Conservation (phyloP, 2,888 invertebrate species). For the Hypselothyrea guttata region DNA sequence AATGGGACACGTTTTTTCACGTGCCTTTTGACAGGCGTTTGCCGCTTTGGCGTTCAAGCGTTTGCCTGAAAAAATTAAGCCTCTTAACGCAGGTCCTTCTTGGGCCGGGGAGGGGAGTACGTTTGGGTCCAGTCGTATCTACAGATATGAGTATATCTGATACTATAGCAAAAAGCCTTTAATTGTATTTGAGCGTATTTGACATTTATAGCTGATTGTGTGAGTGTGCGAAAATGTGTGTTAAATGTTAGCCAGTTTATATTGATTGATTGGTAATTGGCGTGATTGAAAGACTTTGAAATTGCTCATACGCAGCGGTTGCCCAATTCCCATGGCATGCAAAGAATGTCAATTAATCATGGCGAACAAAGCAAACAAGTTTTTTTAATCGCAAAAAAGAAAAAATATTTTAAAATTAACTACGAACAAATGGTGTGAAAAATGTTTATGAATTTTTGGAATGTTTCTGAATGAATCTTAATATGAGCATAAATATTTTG, state of each 20-base stretch:
- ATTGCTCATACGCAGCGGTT: constrained; percentile 20
- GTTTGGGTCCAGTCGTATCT: not conserved
- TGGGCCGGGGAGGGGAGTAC: too few species aligned
- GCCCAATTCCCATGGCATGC: not conserved
- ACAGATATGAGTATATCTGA: too few species aligned
- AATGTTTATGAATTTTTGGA: too few species aligned
- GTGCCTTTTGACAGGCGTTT: constrained; percentile 68
- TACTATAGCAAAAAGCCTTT: constrained; percentile 43
- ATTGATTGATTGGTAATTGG: constrained; percentile 65
- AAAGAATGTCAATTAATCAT: constrained; percentile 16
- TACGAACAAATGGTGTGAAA: too few species aligned
- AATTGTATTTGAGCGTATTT: constrained; percentile 67
- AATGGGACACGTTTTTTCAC: constrained; percentile 74
- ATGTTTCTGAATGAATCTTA: not conserved
- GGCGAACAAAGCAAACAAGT: too few species aligned
- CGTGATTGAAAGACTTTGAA: constrained; percentile 27
- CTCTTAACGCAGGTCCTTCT: constrained; percentile 66
- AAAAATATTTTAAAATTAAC: too few species aligned
- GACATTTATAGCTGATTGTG: constrained; percentile 60
- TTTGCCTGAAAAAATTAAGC: constrained; percentile 62
- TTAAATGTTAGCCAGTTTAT: constrained; percentile 42
- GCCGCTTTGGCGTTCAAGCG: constrained; percentile 25
- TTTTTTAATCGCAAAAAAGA: too few species aligned
- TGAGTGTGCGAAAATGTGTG: constrained; percentile 27
- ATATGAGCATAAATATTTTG: constrained; percentile 5